These are phyloP conservation scores for Psammodynastes pulverulentus DNA, from an alignment of 2,113 vertebrate genomes.

Conservation along the genomic window DNA sequence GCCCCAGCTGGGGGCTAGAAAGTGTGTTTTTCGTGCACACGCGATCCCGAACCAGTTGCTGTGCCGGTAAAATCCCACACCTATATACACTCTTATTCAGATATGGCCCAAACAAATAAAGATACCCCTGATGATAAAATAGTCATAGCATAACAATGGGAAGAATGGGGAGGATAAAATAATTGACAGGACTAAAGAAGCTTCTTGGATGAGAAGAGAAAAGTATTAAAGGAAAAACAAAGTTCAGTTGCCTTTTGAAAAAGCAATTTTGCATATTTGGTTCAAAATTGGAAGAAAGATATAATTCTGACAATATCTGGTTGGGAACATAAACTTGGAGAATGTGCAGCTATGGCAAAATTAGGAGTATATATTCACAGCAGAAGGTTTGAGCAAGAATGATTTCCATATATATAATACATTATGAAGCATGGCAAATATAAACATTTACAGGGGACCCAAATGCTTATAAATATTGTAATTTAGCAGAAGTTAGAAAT, in stretches of 20 bases:
- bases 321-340: background rate
- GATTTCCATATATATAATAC: background rate
- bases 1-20: too few relatives aligned
- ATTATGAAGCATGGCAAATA: background rate
- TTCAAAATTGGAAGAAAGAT: background rate
- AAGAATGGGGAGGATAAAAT: background rate
- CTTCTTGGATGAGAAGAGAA: background rate
- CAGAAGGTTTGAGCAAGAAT: background rate
- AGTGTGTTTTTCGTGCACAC: too few relatives aligned
- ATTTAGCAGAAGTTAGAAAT: background rate
- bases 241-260: background rate
- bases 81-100: background rate
- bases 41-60: too few relatives aligned
- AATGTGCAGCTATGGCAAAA: background rate
- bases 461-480: background rate
- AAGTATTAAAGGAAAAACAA: background rate
- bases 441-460: background rate
- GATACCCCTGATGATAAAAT: background rate
- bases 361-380: background rate
- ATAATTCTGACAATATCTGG: background rate
- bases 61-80: too few relatives aligned
- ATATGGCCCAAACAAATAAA: background rate
- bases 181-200: background rate
- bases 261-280: background rate
- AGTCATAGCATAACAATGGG: background rate